These are phyloP conservation scores for Eunapius fragilis DNA, from an alignment of 37 sponge, comb jelly and placozoan species.

Conservation along the genomic window DNA sequence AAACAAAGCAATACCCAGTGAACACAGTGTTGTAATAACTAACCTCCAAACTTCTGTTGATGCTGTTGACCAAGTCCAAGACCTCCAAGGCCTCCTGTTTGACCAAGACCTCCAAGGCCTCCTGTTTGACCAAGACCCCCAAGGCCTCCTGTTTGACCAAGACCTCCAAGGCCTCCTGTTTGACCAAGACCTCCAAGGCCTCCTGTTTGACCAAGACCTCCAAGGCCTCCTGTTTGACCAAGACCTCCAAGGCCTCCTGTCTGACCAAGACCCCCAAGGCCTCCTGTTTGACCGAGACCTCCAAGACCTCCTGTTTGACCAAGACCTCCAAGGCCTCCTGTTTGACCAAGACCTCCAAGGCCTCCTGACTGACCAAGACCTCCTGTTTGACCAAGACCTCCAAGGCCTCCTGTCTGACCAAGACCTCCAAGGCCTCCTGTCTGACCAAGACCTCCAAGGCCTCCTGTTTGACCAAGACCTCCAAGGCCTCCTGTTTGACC, in stretches of 20 bases:
- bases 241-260: slow-evolving; percentile 6
- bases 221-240: slow-evolving; percentile 22
- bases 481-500: background rate
- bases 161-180: background rate
- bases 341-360: background rate
- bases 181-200: slow-evolving; percentile 17
- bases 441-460: slow-evolving; percentile 5
- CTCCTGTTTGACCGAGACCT: background rate
- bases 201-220: slow-evolving; percentile 6
- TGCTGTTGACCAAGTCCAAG: background rate
- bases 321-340: background rate
- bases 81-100: background rate
- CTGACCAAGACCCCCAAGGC: background rate
- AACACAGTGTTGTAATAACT: background rate
- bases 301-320: background rate
- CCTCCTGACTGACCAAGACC: slow-evolving; percentile 16
- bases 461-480: slow-evolving; percentile 3
- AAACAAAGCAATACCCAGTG: background rate
- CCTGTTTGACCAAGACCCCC: slow-evolving; percentile 5
- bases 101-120: background rate
- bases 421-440: background rate
- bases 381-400: slow-evolving; percentile 7
- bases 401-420: slow-evolving; percentile 1
- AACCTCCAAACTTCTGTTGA: slow-evolving; percentile 15
- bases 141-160: background rate